These are phyloP conservation scores for Drosophila gunungcola DNA, from an alignment of 1,140 invertebrate species.

Conservation along the genomic window DNA sequence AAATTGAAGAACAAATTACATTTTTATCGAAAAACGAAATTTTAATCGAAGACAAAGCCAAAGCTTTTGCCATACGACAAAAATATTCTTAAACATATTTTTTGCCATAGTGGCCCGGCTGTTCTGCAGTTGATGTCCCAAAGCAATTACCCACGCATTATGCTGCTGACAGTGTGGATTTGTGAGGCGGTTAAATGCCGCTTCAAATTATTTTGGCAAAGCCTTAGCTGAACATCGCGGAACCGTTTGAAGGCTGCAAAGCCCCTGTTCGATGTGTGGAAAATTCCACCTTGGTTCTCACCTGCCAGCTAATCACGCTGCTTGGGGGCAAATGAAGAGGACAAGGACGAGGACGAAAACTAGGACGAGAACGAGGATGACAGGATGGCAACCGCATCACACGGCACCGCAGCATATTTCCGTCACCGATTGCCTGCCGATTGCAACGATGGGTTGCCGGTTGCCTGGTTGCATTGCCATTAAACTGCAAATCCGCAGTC, in stretches of 20 bases:
- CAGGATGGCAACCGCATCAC: slow-evolving; percentile 51
- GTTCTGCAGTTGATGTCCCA: slow-evolving; percentile 27
- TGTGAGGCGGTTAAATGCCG: slow-evolving; percentile 29
- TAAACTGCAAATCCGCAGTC: slow-evolving; percentile 78
- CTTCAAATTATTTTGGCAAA: slow-evolving; percentile 24
- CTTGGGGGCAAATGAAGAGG: no score
- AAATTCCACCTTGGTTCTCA: slow-evolving; percentile 11
- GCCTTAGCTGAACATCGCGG: slow-evolving; percentile 8
- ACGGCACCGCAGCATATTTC: slow-evolving; percentile 55
- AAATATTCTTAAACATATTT: not conserved
- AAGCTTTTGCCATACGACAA: not conserved
- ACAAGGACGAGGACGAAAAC: not conserved
- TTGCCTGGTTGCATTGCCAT: slow-evolving; percentile 61
- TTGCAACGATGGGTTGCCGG: slow-evolving; percentile 37
- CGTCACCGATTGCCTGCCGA: slow-evolving; percentile 54
- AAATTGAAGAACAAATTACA: no score
- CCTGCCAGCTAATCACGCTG: slow-evolving; percentile 29
- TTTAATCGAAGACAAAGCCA: not conserved
- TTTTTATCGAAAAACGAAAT: no score
- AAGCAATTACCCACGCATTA: slow-evolving; percentile 41
- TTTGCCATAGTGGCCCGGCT: not conserved
- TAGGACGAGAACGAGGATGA: slow-evolving; percentile 7
- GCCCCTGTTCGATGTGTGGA: slow-evolving; percentile 11
- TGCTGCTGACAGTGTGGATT: slow-evolving; percentile 22
- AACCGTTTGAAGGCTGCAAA: slow-evolving; percentile 10